Evolutionary conservation across 2,888 invertebrate species (phyloP).

Genomic region (Perizoma flavofasciatum): DNA sequence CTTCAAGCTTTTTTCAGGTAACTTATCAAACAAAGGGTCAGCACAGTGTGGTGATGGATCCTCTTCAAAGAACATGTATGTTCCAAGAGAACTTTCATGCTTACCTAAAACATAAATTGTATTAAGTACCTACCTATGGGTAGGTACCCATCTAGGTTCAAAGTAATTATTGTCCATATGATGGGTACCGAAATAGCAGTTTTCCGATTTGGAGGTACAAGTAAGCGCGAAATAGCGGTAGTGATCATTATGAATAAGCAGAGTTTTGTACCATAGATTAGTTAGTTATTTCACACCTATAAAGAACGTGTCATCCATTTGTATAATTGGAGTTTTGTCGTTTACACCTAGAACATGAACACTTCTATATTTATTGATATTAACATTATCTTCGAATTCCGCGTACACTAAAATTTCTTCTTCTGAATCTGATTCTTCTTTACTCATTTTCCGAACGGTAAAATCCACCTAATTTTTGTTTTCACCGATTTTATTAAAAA

Average conservation of each 20-base stretch:
- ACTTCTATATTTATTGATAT: conserved; percentile 76
- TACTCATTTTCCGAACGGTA: conserved; percentile 32
- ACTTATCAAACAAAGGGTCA: conserved; percentile 83
- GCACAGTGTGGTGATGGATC: conserved; percentile 70
- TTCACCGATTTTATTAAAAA: too few species aligned
- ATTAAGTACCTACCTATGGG: background rate
- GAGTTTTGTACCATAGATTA: too few species aligned
- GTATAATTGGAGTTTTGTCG: conserved; percentile 85
- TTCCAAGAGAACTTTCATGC: conserved; percentile 88
- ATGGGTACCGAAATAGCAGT: too few species aligned
- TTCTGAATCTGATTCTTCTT: conserved; percentile 65
- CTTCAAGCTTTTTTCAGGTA: conserved; percentile 82
- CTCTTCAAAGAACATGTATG: conserved; percentile 89
- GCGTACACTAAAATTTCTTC: conserved; percentile 85
- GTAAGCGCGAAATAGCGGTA: too few species aligned
- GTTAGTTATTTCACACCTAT: conserved; percentile 62
- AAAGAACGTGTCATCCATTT: conserved; percentile 87
- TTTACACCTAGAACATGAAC: conserved; percentile 85
- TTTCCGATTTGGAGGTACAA: too few species aligned
- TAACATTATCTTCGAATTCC: conserved; percentile 82
- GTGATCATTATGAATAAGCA: too few species aligned
- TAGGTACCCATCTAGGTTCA: background rate
- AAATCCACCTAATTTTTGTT: too few species aligned
- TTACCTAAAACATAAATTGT: conserved; percentile 68
- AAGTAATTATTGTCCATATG: too few species aligned